Base-by-base conservation (phyloP, 2,797 vertebrate genomes). In the Austrolebias charrua region DNA sequence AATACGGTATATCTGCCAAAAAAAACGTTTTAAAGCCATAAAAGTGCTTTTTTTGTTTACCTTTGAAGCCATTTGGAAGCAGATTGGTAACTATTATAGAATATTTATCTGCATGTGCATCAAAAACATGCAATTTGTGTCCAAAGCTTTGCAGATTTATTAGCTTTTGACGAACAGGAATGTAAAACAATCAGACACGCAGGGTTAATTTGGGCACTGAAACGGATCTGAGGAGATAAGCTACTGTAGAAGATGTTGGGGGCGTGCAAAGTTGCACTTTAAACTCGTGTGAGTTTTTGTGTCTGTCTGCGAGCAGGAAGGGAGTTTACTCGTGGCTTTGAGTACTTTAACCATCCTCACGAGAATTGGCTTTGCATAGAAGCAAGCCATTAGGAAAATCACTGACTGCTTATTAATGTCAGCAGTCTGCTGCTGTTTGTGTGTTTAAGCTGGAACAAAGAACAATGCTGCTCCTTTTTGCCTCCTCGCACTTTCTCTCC, bases 351-450 rank as follows among this genome's bases (percentile, higher is more conserved):
- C 77, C 71, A 59, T 77, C 51, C 88, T 79, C 85, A 55, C 61
- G 88, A 85, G 88, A 86, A 73, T 67, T 81, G 66, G 58, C 66
- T 80, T 87, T 81, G 82, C 83, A 84, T 66, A 79, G 73, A 71
- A 47, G 55, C 66, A 71, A 75, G 77, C 78, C 75, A 87, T 86
- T 88, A 83, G 76, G 75, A 87, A 91, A 88, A 88, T 79, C 81
- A 86, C 82, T 84, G 81, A 81, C 80, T 77, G 71, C 78, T 77
- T 83, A 87, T 87, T 86, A 79, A 82, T 89, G 79, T 83, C 81
- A 84, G 76, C 73, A 76, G 72, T 85, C 68, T 78, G 33, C 83
- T 65, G 63, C 46, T 68, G 66, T 74, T 16, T 71, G 45, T 69
- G 71, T 60, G 57, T 55, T 55, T 60, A 57, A 60, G 64, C 78